Percentiles rank a stretch among this genome's conserved stretches.
These are phyloP conservation scores for Caiman crocodilus DNA, from an alignment of 2,797 vertebrate species.

Conservation along the genomic window DNA sequence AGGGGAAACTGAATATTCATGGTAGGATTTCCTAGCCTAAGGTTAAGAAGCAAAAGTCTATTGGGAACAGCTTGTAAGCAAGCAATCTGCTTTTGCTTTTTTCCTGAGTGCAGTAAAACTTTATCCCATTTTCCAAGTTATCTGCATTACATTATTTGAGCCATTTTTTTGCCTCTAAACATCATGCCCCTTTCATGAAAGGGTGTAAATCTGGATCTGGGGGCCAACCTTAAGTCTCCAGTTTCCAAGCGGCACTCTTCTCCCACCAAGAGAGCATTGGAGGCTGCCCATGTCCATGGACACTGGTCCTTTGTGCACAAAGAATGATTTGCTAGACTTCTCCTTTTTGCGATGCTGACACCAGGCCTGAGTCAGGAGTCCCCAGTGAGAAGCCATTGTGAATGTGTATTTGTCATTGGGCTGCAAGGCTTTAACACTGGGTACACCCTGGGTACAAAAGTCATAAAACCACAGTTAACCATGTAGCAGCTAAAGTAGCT, in stretches of 20 bases:
- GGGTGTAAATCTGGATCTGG: background rate
- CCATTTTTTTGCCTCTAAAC: background rate
- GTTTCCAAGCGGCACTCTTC: background rate
- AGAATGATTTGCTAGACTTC: background rate
- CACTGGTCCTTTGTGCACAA: accelerated
- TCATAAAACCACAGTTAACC: background rate
- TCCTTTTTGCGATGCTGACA: background rate
- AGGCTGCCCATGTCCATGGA: background rate
- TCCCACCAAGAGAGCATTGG: background rate
- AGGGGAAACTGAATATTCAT: background rate
- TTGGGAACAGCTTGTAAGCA: background rate
- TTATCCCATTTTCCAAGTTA: background rate
- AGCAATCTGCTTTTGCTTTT: background rate
- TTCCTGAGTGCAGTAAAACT: background rate
- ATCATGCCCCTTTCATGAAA: background rate
- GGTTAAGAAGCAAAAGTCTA: background rate
- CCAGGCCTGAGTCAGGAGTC: accelerated
- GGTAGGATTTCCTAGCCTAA: background rate
- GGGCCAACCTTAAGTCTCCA: background rate
- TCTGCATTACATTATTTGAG: background rate
- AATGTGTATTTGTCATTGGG: background rate
- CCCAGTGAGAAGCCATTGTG: background rate
- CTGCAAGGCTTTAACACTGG: background rate
- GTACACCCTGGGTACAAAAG: background rate
- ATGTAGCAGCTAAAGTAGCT: background rate